phyloP scores from a whole-genome alignment of 2,797 vertebrate species.

The Enteromius unitaeniatus region DNA sequence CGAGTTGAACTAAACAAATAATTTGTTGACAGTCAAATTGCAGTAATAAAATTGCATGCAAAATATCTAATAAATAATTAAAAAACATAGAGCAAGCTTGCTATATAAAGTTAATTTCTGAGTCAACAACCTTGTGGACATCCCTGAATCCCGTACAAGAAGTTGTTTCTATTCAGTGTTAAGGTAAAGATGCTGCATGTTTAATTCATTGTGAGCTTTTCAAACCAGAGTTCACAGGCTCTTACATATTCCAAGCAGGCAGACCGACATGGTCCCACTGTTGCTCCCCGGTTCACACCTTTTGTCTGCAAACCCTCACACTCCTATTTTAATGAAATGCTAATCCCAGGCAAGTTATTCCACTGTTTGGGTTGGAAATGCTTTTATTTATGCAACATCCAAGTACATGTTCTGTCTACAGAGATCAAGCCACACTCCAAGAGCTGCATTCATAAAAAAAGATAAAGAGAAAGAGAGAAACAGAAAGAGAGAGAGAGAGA shows the following conservation, averaged over 20 bases:
- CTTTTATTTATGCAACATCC: slow-evolving; percentile 78
- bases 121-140: slow-evolving; percentile 27
- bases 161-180: slow-evolving; percentile 41
- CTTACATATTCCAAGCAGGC: slow-evolving; percentile 58
- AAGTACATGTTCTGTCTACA: slow-evolving; percentile 71
- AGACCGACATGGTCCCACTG: slow-evolving; percentile 35
- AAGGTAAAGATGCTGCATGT: slow-evolving; percentile 45
- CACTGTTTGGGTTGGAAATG: slow-evolving; percentile 68
- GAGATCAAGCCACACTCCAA: slow-evolving; percentile 70
- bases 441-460: slow-evolving; percentile 49
- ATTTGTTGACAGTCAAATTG: neutral
- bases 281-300: slow-evolving; percentile 62
- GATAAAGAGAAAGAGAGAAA: slow-evolving; percentile 28
- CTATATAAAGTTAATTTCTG: slow-evolving; percentile 16
- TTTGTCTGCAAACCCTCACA: slow-evolving; percentile 66
- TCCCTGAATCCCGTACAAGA: neutral
- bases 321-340: slow-evolving; percentile 74
- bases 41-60: neutral
- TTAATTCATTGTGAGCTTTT: slow-evolving; percentile 58
- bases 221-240: slow-evolving; percentile 40
- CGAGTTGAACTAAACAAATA: neutral
- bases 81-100: neutral
- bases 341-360: slow-evolving; percentile 73
- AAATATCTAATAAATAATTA: neutral
- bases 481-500: slow-evolving; percentile 13